These are phyloP conservation scores for Papilio gigon DNA, from an alignment of 2,888 invertebrate species.

Conservation along the genomic window DNA sequence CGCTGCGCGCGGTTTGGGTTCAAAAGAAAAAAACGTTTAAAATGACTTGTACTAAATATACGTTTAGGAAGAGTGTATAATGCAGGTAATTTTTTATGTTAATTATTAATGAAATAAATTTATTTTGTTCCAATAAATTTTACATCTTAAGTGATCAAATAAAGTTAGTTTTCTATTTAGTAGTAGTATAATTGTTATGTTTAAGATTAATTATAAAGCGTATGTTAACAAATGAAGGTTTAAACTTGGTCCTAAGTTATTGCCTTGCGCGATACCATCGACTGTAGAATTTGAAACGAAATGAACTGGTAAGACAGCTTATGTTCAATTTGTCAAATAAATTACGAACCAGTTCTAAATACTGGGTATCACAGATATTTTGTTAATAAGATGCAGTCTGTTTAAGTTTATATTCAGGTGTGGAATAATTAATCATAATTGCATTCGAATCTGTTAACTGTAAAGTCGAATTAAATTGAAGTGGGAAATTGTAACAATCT, in stretches of 20 bases:
- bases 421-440: conserved; percentile 7
- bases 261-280: conserved; percentile 10
- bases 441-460: background rate
- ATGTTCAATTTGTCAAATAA: conserved; percentile 35
- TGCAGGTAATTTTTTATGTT: too few species aligned
- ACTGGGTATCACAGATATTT: conserved; percentile 1
- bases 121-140: background rate
- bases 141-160: background rate
- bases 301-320: conserved; percentile 29
- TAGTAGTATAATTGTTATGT: background rate
- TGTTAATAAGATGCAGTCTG: background rate
- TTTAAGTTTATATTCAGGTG: background rate
- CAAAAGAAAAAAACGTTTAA: too few species aligned
- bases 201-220: too few species aligned
- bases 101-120: background rate
- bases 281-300: conserved; percentile 12
- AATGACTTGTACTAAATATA: too few species aligned
- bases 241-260: conserved; percentile 13
- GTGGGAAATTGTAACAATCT: too few species aligned
- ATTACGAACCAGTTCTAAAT: conserved; percentile 20
- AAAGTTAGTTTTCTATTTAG: background rate
- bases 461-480: too few species aligned
- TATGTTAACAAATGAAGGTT: conserved; percentile 14
- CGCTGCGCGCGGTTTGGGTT: too few species aligned
- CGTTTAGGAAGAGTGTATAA: too few species aligned